Evolutionary conservation across 2,888 invertebrate genomes (phyloP), one percentile per base, ranked within the genome.

Genomic region (Drosophila borborema): DNA sequence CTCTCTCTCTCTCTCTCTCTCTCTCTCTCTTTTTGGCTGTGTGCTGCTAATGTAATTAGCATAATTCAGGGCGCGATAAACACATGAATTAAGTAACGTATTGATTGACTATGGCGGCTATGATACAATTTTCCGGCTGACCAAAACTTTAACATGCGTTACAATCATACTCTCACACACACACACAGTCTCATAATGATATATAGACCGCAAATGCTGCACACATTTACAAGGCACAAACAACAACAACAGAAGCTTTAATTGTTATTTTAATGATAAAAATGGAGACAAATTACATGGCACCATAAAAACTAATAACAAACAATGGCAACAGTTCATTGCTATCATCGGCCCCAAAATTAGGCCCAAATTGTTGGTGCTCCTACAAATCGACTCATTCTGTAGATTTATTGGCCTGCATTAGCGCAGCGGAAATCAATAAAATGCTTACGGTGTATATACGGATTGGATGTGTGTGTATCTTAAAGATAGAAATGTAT

Each of bases 201-300:
- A 73, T 77, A 77, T 83, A 83, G 83, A 77, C 87, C 86, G 80
- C 87, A 87, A 86, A 86, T 77, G 76, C 74, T 66, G 73, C 81
- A 84, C 77, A 82, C 81, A 84, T 84, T 84, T 75, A 75, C 82
- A 74, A 55, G 66, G 41, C 58, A 72, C 61, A 20, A 20, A 20
- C 20, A 20, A 20, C 20, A 60, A 80, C 64, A 82, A 80, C 76
- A 72, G 80, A 74, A 80, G 82, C 86, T 85, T 87, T 87, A 87
- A 87, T 87, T 87, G 88, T 88, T 87, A 87, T 87, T 87, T 87
- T 86, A 88, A 88, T 86, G 88, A 86, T 86, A 86, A 88, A 85
- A 86, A 87, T 88, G 73, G 83, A 88, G 86, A 88, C 87, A 87
- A 86, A 87, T 86, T 87, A 85, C 87, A 73, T 72, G 64, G 56